Evolutionary conservation across 2,888 invertebrate genomes (phyloP).

Genomic region (Microctonus hyperodae): DNA sequence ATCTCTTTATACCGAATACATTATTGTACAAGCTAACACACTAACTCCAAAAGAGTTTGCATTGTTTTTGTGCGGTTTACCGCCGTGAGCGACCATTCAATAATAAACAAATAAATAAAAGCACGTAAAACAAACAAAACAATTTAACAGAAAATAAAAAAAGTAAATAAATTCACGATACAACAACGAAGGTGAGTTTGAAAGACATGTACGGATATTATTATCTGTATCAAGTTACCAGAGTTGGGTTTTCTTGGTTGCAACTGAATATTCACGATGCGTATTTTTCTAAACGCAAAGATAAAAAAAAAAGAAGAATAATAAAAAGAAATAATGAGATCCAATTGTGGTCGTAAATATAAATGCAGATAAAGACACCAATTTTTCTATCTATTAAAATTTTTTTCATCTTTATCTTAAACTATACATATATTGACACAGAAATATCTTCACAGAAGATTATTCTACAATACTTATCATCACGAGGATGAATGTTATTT

Average conservation of each 20-base stretch:
- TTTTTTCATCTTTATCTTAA: too few relatives aligned
- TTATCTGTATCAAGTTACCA: slow-evolving; percentile 22
- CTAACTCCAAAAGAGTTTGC: slow-evolving; percentile 28
- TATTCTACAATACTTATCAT: too few relatives aligned
- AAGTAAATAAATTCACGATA: slow-evolving; percentile 17
- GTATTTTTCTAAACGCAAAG: too few relatives aligned
- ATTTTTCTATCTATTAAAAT: too few relatives aligned
- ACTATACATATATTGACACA: too few relatives aligned
- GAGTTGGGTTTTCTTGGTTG: slow-evolving; percentile 17
- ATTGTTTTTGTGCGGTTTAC: slow-evolving; percentile 38
- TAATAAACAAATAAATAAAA: background rate
- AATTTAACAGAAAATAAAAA: background rate
- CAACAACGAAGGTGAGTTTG: slow-evolving; percentile 24
- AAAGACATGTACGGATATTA: slow-evolving; percentile 28
- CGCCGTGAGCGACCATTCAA: slow-evolving; percentile 26
- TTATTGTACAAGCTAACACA: background rate
- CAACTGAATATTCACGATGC: too few relatives aligned
- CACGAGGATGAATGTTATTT: too few relatives aligned
- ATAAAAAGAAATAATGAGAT: background rate
- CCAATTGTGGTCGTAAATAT: too few relatives aligned
- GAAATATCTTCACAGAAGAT: too few relatives aligned
- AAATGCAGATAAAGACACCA: too few relatives aligned
- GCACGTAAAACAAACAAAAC: too few relatives aligned
- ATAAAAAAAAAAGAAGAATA: too few relatives aligned
- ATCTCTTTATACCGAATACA: slow-evolving; percentile 37